phyloP scores from a whole-genome alignment of 1,140 invertebrate genomes.

The Rhopalosiphum maidis region DNA sequence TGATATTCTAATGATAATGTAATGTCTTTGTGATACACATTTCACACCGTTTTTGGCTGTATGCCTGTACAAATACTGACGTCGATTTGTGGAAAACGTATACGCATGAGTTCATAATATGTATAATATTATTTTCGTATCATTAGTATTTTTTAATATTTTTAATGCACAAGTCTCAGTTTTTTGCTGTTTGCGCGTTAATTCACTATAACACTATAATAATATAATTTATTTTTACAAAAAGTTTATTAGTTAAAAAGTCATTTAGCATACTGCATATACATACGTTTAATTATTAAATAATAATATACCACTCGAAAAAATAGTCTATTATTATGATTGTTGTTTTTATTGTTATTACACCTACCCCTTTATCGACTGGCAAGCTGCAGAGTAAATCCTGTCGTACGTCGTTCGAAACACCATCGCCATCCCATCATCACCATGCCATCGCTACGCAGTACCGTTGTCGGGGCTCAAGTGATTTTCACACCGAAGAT shows the following conservation, averaged over 20 bases:
- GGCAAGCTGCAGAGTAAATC: neutral
- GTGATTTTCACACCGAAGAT: neutral
- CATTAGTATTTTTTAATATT: neutral
- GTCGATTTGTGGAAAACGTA: neutral
- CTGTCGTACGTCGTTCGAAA: neutral
- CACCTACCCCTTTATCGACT: neutral
- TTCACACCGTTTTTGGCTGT: neutral
- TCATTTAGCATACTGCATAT: neutral
- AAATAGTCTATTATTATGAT: neutral
- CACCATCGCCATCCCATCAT: neutral
- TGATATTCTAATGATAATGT: too few species aligned
- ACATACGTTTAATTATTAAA: neutral
- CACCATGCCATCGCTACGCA: neutral
- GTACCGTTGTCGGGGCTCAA: neutral
- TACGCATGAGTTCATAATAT: neutral
- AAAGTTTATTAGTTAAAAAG: neutral
- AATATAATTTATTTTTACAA: too few species aligned
- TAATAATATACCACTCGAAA: neutral
- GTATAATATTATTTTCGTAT: neutral
- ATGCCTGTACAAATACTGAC: neutral
- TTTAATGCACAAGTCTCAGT: neutral
- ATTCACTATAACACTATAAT: neutral
- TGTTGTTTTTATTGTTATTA: neutral
- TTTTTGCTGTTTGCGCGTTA: neutral
- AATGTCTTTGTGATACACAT: neutral